Evolutionary conservation across 1,140 invertebrate genomes (phyloP), one percentile per base, ranked within the genome.

Genomic region (Chironomus tepperi): DNA sequence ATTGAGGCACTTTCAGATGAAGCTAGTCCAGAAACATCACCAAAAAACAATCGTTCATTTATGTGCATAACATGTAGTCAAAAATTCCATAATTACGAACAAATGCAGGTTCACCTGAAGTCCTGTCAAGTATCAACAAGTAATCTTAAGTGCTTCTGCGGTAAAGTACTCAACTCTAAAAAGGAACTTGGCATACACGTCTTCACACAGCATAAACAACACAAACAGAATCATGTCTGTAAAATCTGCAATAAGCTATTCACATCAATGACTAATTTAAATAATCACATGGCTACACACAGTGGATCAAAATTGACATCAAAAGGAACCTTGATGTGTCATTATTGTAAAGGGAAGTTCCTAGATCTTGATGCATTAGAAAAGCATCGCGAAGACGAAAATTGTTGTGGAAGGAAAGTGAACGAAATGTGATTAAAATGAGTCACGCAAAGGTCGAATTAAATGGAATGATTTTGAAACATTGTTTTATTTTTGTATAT

Each of bases 41-140:
- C 47, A 57, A 57, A 57, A 3, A 57, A 15, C 12, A 47, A n/a
- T 16, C n/a, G 65, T 9, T 70, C n/a, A 1, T 18, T 70, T 5
- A 70, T 70, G 65, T 70, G 65, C 65, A 70, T 70, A 19, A 18
- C 65, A 9, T 70, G 65, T 10, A 70, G 65, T 19, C n/a, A 70
- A 21, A 70, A 70, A 70, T 70, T 70, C 18, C 2, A 9, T 5
- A 70, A 70, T 70, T 70, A 7, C 12, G 65, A 70, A 10, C 9
- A 2, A 2, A 10, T 70, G 7, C 19, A 18, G 19, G 1, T 3
- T 19, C 65, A 70, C 19, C 10, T 70, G 10, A 70, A 70, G 19
- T 1, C 16, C 3, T 70, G 65, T 19, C 19, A 70, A 18, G 5
- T 16, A 10, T 57, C 47, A 19, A 9, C 16, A 19, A 21, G 18